phyloP scores from a whole-genome alignment of 2,113 vertebrate genomes.

The Ivindomyrus marchei region DNA sequence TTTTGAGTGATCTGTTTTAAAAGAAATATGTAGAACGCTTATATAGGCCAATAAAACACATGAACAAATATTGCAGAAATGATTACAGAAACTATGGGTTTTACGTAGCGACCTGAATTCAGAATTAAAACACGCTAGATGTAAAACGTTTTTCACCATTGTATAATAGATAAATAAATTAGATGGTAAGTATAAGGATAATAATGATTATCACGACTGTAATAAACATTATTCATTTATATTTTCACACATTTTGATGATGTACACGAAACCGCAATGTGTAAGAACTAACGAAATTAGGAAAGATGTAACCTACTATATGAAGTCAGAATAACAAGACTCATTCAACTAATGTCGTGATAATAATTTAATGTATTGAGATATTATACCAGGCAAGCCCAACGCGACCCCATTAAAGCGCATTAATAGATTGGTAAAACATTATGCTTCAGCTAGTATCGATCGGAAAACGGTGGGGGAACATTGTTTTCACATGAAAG shows the following conservation, averaged over 20 bases:
- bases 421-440: constrained; percentile 84
- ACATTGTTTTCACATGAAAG: constrained; percentile 79
- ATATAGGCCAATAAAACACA: neutral
- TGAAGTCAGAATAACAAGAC: constrained; percentile 26
- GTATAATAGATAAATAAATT: neutral
- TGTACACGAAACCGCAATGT: neutral
- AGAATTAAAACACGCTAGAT: neutral
- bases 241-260: neutral
- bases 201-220: neutral
- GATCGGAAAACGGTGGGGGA: constrained; percentile 81
- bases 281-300: neutral
- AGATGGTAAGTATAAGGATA: neutral
- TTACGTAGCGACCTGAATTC: neutral
- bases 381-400: constrained; percentile 61
- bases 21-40: neutral
- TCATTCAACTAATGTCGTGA: constrained; percentile 66
- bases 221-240: neutral
- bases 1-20: neutral
- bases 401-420: constrained; percentile 77
- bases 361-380: constrained; percentile 75
- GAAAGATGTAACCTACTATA: neutral
- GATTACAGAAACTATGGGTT: neutral
- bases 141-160: neutral
- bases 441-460: constrained; percentile 80
- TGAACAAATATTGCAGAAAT: neutral